Percentiles rank a stretch among this genome's conserved stretches.
These are phyloP conservation scores for Euphonia xanthogaster DNA, from an alignment of 2,797 vertebrate genomes.

Conservation along the genomic window DNA sequence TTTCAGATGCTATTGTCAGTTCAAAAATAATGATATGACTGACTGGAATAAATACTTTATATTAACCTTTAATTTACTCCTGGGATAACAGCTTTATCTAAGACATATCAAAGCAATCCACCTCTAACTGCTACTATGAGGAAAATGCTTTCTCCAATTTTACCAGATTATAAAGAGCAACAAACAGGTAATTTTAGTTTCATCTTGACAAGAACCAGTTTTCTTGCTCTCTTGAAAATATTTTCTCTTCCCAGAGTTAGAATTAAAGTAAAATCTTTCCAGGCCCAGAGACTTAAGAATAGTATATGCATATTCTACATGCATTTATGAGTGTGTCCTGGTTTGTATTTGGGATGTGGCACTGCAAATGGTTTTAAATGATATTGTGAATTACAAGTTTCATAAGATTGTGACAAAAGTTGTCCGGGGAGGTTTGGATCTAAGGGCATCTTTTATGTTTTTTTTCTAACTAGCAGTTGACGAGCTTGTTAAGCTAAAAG, in stretches of 20 bases:
- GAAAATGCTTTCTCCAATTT: background rate
- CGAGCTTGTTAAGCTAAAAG: slow-evolving; percentile 56
- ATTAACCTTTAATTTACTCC: background rate
- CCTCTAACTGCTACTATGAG: background rate
- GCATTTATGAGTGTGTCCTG: background rate
- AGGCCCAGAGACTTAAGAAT: background rate
- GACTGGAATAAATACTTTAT: background rate
- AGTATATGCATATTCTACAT: background rate
- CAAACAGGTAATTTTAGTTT: background rate
- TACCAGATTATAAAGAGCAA: background rate
- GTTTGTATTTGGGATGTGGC: background rate
- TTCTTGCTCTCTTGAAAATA: background rate
- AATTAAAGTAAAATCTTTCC: background rate
- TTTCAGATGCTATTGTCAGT: background rate
- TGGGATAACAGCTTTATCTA: background rate
- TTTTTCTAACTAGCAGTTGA: background rate
- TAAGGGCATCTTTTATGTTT: background rate
- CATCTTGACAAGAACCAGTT: background rate
- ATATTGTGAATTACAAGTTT: background rate
- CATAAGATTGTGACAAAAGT: background rate
- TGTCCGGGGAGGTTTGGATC: background rate
- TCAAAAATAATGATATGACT: background rate
- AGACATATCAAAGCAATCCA: background rate
- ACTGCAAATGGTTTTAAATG: background rate
- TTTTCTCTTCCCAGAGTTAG: background rate